Evolutionary conservation across 2,797 vertebrate genomes (phyloP), one percentile per base, ranked within the genome.

Genomic region (Hydrophis major): DNA sequence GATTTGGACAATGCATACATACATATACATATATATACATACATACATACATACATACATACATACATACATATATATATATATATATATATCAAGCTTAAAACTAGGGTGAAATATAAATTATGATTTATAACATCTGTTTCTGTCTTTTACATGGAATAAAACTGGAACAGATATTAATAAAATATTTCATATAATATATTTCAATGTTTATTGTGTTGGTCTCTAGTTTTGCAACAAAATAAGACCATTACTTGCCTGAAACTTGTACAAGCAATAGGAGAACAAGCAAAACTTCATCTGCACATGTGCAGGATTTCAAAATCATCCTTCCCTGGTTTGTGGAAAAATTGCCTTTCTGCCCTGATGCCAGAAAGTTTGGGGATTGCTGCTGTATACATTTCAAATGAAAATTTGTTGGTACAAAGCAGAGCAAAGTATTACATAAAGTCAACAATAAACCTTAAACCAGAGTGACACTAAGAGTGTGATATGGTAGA

Each of bases 401-500:
- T 83, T 94, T 74, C 8, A 56, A 47, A 86, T 60, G 61, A 93
- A 18, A 0, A 28, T 22, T 28, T 28, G 93, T 5, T 22, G 6
- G 6, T 7, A 93, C 0, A 0, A 55, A 55, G 6, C 93, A n/a
- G 0, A 18, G 61, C 20, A 92, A 78, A 18, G 53, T 25, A 93
- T 47, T 94, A 89, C 4, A 47, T 5, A 27, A 13, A 95, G 53
- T 93, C 10, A 91, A 69, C 94, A 66, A 10, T 22, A 92, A 87
- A 90, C 60, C 16, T 92, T 14, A 3, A 87, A 61, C 61, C 89
- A 89, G 28, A 95, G 47, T 1, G 0, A 90, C 87, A 0, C 90
- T 96, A 96, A 95, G 95, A 95, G 92, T 93, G 94, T 89, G 37
- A 13, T 91, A 2, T 22, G 1, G 94, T 92, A 89, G 78, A 2